Conservation (phyloP, 2,888 invertebrate species). For the Microctonus brassicae region DNA sequence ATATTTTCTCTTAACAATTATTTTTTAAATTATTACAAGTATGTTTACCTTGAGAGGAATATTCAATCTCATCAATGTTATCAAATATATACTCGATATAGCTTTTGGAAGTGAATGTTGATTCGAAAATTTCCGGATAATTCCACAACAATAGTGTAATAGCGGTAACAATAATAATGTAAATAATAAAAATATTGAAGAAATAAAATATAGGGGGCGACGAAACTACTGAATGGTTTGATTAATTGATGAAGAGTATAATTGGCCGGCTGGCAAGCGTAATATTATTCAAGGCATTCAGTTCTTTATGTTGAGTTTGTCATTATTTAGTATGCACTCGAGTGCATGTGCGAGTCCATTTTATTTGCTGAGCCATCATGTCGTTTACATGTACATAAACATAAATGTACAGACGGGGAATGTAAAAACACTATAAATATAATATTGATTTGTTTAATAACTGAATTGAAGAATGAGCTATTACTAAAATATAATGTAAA, state of each 20-base stretch:
- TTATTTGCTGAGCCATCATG: constrained; percentile 44
- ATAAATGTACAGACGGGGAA: background rate
- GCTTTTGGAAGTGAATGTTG: background rate
- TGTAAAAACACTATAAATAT: background rate
- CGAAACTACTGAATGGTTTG: constrained; percentile 17
- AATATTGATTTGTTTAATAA: background rate
- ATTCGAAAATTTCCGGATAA: too few species aligned
- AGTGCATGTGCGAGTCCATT: constrained; percentile 43
- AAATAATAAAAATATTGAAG: too few species aligned
- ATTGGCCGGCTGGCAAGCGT: constrained; percentile 59
- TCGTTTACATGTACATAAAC: background rate
- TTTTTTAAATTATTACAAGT: background rate
- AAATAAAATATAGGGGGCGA: background rate
- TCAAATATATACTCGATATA: too few species aligned
- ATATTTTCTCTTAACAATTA: constrained; percentile 26
- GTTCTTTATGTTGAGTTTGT: constrained; percentile 11
- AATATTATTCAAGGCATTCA: constrained; percentile 28
- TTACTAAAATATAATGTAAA: too few species aligned
- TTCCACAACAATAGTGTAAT: too few species aligned
- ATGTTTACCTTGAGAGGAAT: too few species aligned
- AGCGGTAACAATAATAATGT: too few species aligned
- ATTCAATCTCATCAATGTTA: too few species aligned
- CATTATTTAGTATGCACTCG: constrained; percentile 51
- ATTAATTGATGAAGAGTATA: constrained; percentile 54
- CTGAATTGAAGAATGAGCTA: background rate